These are phyloP conservation scores for Lepisosteus osseus DNA, from an alignment of 2,113 vertebrate species.

Conservation along the genomic window DNA sequence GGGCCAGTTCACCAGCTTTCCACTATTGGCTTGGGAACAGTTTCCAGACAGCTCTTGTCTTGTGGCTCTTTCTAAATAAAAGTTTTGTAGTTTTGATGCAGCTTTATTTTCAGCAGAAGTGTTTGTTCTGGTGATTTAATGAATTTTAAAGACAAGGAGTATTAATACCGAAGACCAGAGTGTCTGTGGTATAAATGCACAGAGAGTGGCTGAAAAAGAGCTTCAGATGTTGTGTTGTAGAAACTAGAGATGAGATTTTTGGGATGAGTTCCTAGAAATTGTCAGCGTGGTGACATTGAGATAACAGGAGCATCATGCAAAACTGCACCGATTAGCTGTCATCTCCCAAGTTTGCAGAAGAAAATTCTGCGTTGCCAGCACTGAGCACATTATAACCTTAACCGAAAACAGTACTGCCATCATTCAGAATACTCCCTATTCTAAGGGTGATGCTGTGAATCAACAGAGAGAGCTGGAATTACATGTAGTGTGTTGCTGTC, in stretches of 20 bases:
- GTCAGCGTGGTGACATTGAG: slow-evolving; percentile 5
- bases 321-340: not conserved
- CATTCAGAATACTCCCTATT: not conserved
- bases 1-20: no score
- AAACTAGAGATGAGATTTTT: slow-evolving; percentile 11
- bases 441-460: no score
- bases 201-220: not conserved
- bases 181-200: not conserved
- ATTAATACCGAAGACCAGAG: not conserved
- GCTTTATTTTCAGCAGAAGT: not conserved
- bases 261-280: slow-evolving; percentile 11
- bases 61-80: not conserved
- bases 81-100: not conserved
- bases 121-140: not conserved
- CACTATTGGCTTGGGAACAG: no score
- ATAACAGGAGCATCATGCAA: not conserved
- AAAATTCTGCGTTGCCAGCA: not conserved
- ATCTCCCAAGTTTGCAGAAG: not conserved
- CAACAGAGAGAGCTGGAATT: no score
- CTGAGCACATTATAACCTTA: not conserved
- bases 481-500: no score
- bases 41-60: no score
- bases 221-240: not conserved
- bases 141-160: not conserved
- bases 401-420: not conserved